Evolutionary conservation across 2,888 invertebrate species (phyloP), one percentile per base, ranked within the genome.

Genomic region (Drosophila borealis): DNA sequence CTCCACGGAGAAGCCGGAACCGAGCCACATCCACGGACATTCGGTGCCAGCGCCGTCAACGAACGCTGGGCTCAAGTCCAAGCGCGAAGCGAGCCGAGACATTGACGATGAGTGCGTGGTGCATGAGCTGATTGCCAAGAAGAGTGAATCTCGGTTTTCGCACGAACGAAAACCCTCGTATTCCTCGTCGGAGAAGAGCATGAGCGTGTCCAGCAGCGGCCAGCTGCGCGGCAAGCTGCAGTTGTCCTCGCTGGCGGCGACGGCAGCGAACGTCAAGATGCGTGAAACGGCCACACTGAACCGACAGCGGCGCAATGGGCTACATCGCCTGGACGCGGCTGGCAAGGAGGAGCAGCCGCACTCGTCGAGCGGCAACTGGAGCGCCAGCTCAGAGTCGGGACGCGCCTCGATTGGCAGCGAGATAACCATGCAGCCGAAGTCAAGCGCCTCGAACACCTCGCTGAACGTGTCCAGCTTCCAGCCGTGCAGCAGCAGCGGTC

Each of bases 351-450:
- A 97, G 73, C 96, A 97, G 89, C 96, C 96, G 37, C 96, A 97
- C 92, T 97, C 97, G 1, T 97, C 97, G 13, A 96, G 97, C 86
- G 98, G 98, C 41, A 98, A 98, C 92, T 98, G 98, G 98, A 97
- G 97, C 79, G 98, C 97, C 2, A 98, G 97, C 90, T 97, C 97
- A 0, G 97, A 97, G 91, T 97, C 97, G 57, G 97, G 97, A 19
- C 93, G 97, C 70, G 96, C 97, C 5, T 97, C 97, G 59, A 96
- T 97, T 68, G 97, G 96, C 71, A 97, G 97, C 51, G 97, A 97
- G 93, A 96, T 96, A 50, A 94, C 95, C 13, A 94, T 94, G 61
- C 94, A 94, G 57, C 95, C 95, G 17, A 95, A 95, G 91, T 95
- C 95, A 64, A 94, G 95, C 56, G 95, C 95, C 11, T 96, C 95